Evolutionary conservation across 2,888 invertebrate species (phyloP).

Genomic region (Bugula neritina): DNA sequence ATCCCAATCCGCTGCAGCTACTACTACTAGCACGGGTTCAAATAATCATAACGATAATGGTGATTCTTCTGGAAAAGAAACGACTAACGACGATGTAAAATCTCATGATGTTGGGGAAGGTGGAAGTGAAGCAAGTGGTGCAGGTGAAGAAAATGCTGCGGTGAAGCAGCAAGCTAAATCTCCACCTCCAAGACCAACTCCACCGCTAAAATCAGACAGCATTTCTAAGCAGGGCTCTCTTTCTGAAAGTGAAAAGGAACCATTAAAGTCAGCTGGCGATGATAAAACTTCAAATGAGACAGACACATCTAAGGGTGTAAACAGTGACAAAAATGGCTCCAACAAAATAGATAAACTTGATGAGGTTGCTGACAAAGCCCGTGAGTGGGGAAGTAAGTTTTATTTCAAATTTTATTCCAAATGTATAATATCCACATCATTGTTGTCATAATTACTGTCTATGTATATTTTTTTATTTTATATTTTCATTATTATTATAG

Average conservation of each 20-base stretch:
- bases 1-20: not conserved
- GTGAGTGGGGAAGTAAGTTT: conserved; percentile 48
- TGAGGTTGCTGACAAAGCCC: conserved; percentile 48
- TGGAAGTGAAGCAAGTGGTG: conserved; percentile 20
- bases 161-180: not conserved
- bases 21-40: not conserved
- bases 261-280: not conserved
- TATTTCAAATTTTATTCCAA: too few relatives aligned
- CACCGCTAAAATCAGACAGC: conserved; percentile 27
- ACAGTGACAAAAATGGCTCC: conserved; percentile 32
- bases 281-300: not conserved
- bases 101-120: conserved; percentile 32
- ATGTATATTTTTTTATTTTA: too few relatives aligned
- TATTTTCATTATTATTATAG: too few relatives aligned
- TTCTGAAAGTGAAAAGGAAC: conserved; percentile 21
- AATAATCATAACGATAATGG: not conserved
- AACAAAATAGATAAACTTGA: conserved; percentile 39
- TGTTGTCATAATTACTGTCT: too few relatives aligned
- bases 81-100: conserved; percentile 33
- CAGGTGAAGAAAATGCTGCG: conserved; percentile 8
- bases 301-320: conserved; percentile 29
- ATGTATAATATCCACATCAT: too few relatives aligned
- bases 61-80: not conserved
- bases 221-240: not conserved
- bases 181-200: not conserved